phyloP scores from a whole-genome alignment of 2,113 vertebrate species.

The Dolichallabes microphthalmus region DNA sequence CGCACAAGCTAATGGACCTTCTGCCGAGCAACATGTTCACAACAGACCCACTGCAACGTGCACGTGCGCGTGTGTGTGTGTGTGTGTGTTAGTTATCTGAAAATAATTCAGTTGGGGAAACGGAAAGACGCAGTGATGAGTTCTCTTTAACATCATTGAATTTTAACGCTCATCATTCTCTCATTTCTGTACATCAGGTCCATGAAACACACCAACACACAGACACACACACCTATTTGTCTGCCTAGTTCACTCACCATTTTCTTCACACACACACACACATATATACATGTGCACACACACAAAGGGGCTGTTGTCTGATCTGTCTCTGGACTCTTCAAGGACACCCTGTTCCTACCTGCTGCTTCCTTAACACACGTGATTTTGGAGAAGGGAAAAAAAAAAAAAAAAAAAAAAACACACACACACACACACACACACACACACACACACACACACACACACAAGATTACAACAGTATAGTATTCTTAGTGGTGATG shows the following conservation, averaged over 20 bases:
- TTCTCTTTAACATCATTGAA: neutral
- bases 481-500: neutral
- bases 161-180: neutral
- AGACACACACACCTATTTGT: neutral
- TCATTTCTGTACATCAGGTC: neutral
- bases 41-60: neutral
- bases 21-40: neutral
- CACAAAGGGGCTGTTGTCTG: constrained; percentile 24
- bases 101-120: no score
- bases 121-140: neutral
- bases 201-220: neutral
- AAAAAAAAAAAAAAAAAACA: neutral
- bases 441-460: neutral
- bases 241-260: neutral
- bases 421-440: neutral
- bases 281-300: no score
- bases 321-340: constrained; percentile 4
- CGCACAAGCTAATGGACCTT: neutral
- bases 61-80: neutral
- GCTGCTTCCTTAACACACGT: neutral
- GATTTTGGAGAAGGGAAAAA: no score
- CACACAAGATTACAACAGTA: neutral
- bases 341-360: constrained; percentile 24
- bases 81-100: no score
- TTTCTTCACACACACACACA: neutral